Conservation (phyloP, 2,797 vertebrate species). For the Chelon labrosus region DNA sequence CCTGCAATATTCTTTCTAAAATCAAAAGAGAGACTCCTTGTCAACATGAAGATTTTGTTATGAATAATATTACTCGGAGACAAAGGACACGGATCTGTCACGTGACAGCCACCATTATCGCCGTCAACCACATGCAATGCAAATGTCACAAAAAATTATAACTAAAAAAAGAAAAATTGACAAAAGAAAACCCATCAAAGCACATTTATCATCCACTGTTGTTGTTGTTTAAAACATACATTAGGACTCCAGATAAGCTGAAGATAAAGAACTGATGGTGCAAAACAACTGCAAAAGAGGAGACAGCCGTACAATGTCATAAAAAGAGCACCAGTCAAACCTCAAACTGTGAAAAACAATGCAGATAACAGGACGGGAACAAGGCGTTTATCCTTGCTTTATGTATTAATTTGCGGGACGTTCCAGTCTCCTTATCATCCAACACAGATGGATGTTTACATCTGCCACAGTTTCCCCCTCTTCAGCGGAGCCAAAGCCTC, state of each 20-base stretch:
- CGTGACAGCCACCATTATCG: too few relatives aligned
- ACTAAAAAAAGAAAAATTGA: not conserved
- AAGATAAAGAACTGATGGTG: not conserved
- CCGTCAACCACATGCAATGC: not conserved
- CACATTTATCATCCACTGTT: too few relatives aligned
- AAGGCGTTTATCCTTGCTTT: not conserved
- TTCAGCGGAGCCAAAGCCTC: conserved; percentile 4
- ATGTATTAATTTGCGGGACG: conserved; percentile 3
- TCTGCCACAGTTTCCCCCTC: conserved; percentile 9
- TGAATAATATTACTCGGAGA: too few relatives aligned
- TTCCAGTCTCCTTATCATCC: conserved; percentile 2
- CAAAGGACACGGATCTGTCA: too few relatives aligned
- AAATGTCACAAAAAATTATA: not conserved
- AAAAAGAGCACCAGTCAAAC: not conserved
- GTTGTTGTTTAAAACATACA: too few relatives aligned
- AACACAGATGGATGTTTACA: conserved; percentile 1
- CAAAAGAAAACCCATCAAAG: not conserved
- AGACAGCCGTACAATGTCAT: not conserved
- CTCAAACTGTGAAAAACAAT: conserved; percentile 1
- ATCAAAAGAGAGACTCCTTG: too few relatives aligned
- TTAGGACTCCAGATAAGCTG: not conserved
- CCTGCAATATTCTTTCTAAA: too few relatives aligned
- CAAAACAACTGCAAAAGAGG: not conserved
- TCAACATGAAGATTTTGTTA: too few relatives aligned
- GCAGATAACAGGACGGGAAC: not conserved